Evolutionary conservation across 2,113 vertebrate genomes (phyloP).

Genomic region (Aplodontia rufa): DNA sequence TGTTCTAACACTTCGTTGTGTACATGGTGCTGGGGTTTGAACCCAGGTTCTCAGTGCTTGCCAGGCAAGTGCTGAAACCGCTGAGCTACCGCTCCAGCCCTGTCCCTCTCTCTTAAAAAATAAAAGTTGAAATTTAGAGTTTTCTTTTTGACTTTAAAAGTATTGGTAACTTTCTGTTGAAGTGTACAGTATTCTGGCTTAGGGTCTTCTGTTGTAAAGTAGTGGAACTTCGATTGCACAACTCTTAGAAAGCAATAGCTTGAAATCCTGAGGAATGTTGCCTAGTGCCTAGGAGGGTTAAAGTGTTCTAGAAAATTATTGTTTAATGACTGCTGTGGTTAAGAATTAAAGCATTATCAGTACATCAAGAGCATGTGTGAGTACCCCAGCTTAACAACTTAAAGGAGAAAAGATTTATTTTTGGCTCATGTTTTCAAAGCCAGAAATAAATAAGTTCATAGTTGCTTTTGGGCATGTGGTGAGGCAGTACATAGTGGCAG

Average conservation of each 20-base stretch:
- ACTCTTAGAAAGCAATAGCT: neutral
- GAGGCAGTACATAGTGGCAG: no score
- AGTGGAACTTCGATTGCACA: neutral
- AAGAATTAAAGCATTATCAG: neutral
- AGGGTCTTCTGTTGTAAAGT: neutral
- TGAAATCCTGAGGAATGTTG: neutral
- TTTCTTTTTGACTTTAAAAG: neutral
- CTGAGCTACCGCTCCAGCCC: no score
- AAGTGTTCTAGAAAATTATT: neutral
- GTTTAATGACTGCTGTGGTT: neutral
- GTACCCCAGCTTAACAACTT: no score
- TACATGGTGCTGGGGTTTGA: no score
- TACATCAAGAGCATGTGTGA: neutral
- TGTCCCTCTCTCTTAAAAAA: no score
- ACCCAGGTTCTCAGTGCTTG: no score
- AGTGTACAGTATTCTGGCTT: neutral
- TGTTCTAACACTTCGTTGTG: no score
- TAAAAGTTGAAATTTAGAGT: neutral
- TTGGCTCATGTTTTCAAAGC: neutral
- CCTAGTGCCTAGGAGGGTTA: neutral
- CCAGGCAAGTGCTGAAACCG: no score
- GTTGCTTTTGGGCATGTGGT: neutral
- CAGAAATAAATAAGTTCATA: no score
- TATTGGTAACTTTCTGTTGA: neutral
- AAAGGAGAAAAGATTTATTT: no score